Percentiles rank a stretch among this genome's conserved stretches.
Conservation (phyloP, 2,113 vertebrate genomes). For the Salminus brasiliensis region DNA sequence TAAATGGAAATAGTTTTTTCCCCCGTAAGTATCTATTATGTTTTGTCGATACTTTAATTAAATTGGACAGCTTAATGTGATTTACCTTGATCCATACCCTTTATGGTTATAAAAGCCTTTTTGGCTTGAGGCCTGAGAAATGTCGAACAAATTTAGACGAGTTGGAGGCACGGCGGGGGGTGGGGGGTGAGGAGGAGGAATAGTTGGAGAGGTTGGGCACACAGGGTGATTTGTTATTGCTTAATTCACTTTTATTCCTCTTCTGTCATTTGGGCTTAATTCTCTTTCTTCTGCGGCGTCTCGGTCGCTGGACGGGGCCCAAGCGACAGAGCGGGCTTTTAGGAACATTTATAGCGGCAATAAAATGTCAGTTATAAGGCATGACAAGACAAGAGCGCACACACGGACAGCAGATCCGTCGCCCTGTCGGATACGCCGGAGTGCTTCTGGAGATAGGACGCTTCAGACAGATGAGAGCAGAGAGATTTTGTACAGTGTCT, state of each 20-base stretch:
- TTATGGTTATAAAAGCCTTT: constrained; percentile 99
- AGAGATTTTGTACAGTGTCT: constrained; percentile 19
- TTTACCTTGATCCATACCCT: constrained; percentile 96
- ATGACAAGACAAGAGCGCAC: constrained; percentile 64
- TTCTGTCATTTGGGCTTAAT: constrained; percentile 73
- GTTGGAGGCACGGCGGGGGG: constrained; percentile 57
- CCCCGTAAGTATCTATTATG: constrained; percentile 96
- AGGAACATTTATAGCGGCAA: constrained; percentile 74
- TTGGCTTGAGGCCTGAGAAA: constrained; percentile 90
- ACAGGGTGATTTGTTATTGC: constrained; percentile 75
- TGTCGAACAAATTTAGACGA: constrained; percentile 93
- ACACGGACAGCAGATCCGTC: constrained; percentile 47
- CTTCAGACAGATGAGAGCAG: constrained; percentile 48
- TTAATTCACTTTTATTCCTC: constrained; percentile 78
- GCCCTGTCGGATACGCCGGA: constrained; percentile 42
- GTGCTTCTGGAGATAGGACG: constrained; percentile 45
- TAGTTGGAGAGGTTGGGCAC: constrained; percentile 64
- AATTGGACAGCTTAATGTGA: constrained; percentile 97
- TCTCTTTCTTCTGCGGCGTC: constrained; percentile 52
- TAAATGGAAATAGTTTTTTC: constrained; percentile 84
- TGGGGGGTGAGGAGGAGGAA: constrained; percentile 35
- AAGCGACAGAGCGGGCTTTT: constrained; percentile 67
- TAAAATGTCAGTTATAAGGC: constrained; percentile 69
- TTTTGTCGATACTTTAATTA: constrained; percentile 99
- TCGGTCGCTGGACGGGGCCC: constrained; percentile 39